Evolutionary conservation across 1,140 invertebrate species (phyloP).

Genomic region (Macrocentrus cingulum): DNA sequence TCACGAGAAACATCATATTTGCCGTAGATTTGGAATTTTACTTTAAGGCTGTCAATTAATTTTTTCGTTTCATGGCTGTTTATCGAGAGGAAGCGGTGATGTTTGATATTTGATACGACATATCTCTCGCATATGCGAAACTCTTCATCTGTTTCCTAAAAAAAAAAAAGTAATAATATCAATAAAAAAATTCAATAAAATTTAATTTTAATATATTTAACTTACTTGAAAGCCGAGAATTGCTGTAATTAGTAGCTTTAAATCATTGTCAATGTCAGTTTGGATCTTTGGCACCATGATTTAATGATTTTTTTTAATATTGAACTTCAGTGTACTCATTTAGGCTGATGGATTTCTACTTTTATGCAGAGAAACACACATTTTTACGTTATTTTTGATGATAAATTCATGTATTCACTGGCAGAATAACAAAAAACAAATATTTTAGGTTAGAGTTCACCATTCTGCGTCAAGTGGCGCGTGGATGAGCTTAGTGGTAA

Average conservation of each 20-base stretch:
- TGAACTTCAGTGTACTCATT: too few species aligned
- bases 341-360: too few species aligned
- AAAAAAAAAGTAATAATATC: not conserved
- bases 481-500: too few species aligned
- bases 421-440: too few species aligned
- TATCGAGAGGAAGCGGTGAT: constrained; percentile 53
- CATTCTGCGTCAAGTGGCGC: too few species aligned
- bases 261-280: constrained; percentile 48
- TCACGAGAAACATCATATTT: constrained; percentile 53
- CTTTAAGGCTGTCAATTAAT: constrained; percentile 43
- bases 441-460: too few species aligned
- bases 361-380: too few species aligned
- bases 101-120: constrained; percentile 54
- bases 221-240: constrained; percentile 51
- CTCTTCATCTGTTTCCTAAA: constrained; percentile 49
- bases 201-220: constrained; percentile 11
- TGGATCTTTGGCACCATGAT: constrained; percentile 49
- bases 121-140: constrained; percentile 54
- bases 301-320: not conserved
- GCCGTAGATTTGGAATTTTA: constrained; percentile 56
- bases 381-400: too few species aligned
- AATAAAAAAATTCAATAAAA: constrained; percentile 3
- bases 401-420: too few species aligned
- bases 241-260: constrained; percentile 49
- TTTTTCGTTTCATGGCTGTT: constrained; percentile 50